Percentiles rank a stretch among this genome's conserved stretches.
These are phyloP conservation scores for Sceloporus undulatus DNA, from an alignment of 2,113 vertebrate genomes.

Conservation along the genomic window DNA sequence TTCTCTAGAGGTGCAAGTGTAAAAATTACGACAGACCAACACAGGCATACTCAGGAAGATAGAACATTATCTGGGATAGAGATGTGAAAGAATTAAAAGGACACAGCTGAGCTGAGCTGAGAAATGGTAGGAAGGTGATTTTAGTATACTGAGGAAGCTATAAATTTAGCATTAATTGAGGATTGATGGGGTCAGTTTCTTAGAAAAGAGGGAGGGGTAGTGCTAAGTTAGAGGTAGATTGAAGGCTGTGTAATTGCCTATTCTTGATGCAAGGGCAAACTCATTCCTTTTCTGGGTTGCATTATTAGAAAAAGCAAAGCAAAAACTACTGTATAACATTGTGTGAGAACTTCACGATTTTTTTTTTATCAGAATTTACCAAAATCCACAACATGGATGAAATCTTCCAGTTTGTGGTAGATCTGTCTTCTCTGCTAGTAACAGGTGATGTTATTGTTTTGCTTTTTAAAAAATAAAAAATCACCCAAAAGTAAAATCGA, in stretches of 20 bases:
- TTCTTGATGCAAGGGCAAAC: not conserved
- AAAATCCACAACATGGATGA: no score
- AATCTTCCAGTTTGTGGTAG: no score
- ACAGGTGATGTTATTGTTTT: no score
- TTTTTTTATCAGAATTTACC: no score
- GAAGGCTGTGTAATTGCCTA: not conserved
- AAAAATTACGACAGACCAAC: not conserved
- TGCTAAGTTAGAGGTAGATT: not conserved
- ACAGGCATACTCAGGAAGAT: not conserved
- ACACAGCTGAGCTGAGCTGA: not conserved
- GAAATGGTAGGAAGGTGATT: not conserved
- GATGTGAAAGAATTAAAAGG: not conserved
- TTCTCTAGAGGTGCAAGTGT: not conserved
- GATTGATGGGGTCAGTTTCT: conserved; percentile 2
- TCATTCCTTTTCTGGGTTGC: conserved; percentile 1
- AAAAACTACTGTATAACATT: no score
- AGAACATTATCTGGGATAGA: not conserved
- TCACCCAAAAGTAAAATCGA: no score
- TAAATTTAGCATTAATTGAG: conserved; percentile 33
- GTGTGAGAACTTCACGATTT: no score
- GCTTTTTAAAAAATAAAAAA: no score
- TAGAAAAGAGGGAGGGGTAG: not conserved
- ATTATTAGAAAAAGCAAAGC: not conserved
- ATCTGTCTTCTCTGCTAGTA: no score
- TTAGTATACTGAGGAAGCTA: conserved; percentile 18